A percentile compares a stretch with the other conserved stretches of the same genome.
Evolutionary conservation across 2,113 vertebrate species (phyloP).

Genomic region (Alosa alosa): DNA sequence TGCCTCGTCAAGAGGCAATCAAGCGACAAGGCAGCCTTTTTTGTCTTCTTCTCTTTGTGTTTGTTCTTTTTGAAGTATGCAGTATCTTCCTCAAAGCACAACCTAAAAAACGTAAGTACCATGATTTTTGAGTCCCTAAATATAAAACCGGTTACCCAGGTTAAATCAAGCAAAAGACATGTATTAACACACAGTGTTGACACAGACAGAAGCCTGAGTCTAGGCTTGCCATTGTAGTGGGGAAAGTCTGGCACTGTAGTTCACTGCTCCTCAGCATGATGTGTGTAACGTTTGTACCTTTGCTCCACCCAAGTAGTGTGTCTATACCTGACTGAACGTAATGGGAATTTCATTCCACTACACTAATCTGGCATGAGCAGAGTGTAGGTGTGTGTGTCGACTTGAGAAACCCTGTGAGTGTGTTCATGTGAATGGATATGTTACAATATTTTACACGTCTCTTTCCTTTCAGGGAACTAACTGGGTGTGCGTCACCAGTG

Average conservation of each 20-base stretch:
- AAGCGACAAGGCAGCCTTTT: background rate
- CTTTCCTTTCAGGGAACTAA: background rate
- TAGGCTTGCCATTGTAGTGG: background rate
- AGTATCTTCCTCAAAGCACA: background rate
- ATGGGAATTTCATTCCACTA: background rate
- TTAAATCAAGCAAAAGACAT: background rate
- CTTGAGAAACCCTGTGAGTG: background rate
- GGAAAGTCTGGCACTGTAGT: background rate
- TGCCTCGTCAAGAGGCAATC: background rate
- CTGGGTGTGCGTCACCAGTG: background rate
- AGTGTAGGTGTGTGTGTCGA: background rate
- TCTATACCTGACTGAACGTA: background rate
- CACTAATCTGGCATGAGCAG: background rate
- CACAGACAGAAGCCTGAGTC: background rate
- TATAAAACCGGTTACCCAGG: background rate
- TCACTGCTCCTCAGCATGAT: background rate
- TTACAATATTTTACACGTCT: slow-evolving; percentile 11
- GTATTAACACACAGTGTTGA: background rate
- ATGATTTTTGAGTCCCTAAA: background rate
- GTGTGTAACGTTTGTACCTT: background rate
- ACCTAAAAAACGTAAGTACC: background rate
- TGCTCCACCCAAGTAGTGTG: background rate
- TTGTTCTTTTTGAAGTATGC: background rate
- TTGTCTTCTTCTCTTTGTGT: too few relatives aligned
- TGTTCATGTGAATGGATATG: background rate